A percentile compares a stretch with the other conserved stretches of the same genome.
Evolutionary conservation across 2,888 invertebrate genomes (phyloP).

Genomic region (Aleiodes leptofemur): DNA sequence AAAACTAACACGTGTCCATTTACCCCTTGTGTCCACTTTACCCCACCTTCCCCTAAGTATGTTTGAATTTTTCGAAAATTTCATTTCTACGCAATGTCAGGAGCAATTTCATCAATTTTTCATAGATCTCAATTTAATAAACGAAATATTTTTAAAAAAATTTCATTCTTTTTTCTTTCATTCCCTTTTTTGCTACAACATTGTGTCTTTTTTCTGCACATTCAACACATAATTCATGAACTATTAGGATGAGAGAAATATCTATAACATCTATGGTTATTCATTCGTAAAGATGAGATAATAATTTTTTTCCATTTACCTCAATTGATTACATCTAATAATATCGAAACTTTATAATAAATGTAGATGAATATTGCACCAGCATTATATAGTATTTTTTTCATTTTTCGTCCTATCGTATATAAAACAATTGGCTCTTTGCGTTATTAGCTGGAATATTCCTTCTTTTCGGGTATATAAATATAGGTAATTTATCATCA

Average conservation of each 20-base stretch:
- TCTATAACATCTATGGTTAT: constrained; percentile 60
- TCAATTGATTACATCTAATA: constrained; percentile 6
- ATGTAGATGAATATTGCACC: constrained; percentile 57
- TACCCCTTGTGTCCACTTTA: constrained; percentile 69
- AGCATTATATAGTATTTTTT: constrained; percentile 53
- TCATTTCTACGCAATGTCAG: too few relatives aligned
- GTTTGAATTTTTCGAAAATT: too few relatives aligned
- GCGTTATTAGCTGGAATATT: constrained; percentile 73
- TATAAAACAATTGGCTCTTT: constrained; percentile 73
- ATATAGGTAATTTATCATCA: constrained; percentile 68
- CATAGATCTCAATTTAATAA: too few relatives aligned
- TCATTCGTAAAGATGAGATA: constrained; percentile 31
- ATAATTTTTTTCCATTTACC: background rate
- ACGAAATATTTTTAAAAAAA: too few relatives aligned
- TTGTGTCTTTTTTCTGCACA: constrained; percentile 60
- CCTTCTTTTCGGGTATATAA: constrained; percentile 72
- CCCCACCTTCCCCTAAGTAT: too few relatives aligned
- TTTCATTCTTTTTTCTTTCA: too few relatives aligned
- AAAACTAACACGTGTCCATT: too few relatives aligned
- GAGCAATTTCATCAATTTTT: too few relatives aligned
- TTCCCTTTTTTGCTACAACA: too few relatives aligned
- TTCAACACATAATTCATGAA: constrained; percentile 65
- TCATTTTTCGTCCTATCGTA: constrained; percentile 60
- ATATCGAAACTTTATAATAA: constrained; percentile 26
- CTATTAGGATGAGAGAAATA: constrained; percentile 69